phyloP scores from a whole-genome alignment of 1,140 invertebrate species.

The Babylonia areolata region DNA sequence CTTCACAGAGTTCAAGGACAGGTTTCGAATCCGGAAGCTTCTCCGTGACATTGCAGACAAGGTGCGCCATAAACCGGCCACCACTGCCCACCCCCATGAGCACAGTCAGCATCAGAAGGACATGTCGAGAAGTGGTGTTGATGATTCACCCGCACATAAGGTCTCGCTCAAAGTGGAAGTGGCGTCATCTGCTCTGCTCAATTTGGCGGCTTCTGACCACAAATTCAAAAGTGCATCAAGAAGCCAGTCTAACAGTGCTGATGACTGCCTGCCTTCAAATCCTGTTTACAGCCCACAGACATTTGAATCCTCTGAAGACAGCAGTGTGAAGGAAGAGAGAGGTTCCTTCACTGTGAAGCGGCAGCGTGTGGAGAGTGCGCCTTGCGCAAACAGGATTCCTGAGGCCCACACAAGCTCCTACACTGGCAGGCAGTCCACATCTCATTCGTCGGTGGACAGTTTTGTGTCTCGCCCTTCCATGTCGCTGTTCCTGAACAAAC shows the following conservation, averaged over 20 bases:
- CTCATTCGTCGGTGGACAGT: neutral
- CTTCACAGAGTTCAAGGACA: slow-evolving; percentile 56
- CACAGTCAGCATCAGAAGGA: neutral
- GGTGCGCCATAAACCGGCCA: neutral
- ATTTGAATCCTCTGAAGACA: neutral
- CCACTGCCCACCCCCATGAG: neutral
- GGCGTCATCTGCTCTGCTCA: neutral
- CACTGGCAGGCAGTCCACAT: neutral
- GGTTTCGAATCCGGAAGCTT: slow-evolving; percentile 53
- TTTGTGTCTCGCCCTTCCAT: neutral
- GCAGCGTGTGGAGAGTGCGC: neutral
- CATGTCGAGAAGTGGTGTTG: neutral
- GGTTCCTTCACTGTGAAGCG: neutral
- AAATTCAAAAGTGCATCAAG: neutral
- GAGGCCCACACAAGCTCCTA: slow-evolving; percentile 4
- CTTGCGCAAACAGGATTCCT: neutral
- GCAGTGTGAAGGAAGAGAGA: slow-evolving; percentile 1
- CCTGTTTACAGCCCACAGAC: neutral
- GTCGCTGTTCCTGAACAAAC: neutral
- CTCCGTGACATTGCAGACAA: slow-evolving; percentile 47
- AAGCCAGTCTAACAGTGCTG: neutral
- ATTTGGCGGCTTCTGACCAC: neutral
- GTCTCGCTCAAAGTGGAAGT: neutral
- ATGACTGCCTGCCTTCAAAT: neutral
- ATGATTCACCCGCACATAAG: neutral